These are phyloP conservation scores for Pectinophora gossypiella DNA, from an alignment of 1,140 invertebrate species.

Conservation along the genomic window DNA sequence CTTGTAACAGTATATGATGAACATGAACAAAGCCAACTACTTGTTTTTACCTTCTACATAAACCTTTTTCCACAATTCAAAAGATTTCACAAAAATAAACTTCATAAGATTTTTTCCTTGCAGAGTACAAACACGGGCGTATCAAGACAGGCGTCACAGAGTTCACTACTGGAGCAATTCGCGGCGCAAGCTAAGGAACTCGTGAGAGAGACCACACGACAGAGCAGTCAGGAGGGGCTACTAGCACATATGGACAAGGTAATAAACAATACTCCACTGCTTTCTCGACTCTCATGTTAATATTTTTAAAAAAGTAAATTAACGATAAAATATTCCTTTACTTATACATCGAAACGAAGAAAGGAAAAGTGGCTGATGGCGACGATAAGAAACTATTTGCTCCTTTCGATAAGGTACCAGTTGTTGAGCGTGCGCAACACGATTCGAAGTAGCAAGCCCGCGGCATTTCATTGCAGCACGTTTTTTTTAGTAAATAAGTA, in stretches of 20 bases:
- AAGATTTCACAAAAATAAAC: too few relatives aligned
- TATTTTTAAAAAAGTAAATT: background rate
- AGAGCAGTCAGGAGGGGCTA: conserved; percentile 91
- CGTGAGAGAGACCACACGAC: conserved; percentile 88
- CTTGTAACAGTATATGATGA: too few relatives aligned
- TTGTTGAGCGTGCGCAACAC: conserved; percentile 18
- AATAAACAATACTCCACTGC: conserved; percentile 4
- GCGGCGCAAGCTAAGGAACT: conserved; percentile 90
- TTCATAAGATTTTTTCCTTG: too few relatives aligned
- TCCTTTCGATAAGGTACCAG: conserved; percentile 83
- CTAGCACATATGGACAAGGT: conserved; percentile 95
- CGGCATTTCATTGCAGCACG: too few relatives aligned
- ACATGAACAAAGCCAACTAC: too few relatives aligned
- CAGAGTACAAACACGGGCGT: conserved; percentile 70
- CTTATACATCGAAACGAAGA: conserved; percentile 72
- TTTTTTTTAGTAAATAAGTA: background rate
- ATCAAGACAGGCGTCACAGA: conserved; percentile 84
- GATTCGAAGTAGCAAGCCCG: background rate
- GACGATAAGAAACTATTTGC: conserved; percentile 83
- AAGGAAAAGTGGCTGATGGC: conserved; percentile 80
- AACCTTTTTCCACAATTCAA: too few relatives aligned
- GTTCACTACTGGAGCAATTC: conserved; percentile 90
- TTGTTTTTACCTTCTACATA: too few relatives aligned
- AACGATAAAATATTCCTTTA: conserved; percentile 21
- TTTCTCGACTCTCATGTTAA: too few relatives aligned